A percentile compares a stretch with the other conserved stretches of the same genome.
Conservation (phyloP, 2,888 invertebrate species). For the Endotricha flammealis region DNA sequence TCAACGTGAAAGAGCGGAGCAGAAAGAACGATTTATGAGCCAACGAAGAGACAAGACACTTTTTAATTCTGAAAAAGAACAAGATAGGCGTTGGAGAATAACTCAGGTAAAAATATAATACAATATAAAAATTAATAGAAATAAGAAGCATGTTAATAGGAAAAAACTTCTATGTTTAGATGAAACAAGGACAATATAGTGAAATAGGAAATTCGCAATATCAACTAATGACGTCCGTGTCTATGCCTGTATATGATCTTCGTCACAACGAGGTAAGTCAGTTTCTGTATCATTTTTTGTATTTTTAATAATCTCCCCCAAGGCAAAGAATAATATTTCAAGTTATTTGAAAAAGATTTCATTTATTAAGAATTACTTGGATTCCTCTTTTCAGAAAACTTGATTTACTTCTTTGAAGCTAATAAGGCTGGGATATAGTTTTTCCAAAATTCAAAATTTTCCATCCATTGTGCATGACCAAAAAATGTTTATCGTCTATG, state of each 20-base stretch:
- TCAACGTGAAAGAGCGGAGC: slow-evolving; percentile 87
- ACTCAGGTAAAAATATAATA: slow-evolving; percentile 49
- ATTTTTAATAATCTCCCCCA: slow-evolving; percentile 24
- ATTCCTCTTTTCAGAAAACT: slow-evolving; percentile 27
- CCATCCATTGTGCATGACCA: slow-evolving; percentile 50
- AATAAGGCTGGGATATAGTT: slow-evolving; percentile 27
- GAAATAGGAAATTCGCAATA: slow-evolving; percentile 81
- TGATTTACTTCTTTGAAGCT: slow-evolving; percentile 26
- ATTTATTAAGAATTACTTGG: slow-evolving; percentile 7
- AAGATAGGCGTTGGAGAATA: slow-evolving; percentile 78
- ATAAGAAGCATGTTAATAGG: no score
- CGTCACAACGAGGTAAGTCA: slow-evolving; percentile 88
- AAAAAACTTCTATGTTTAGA: no score
- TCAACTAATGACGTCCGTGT: slow-evolving; percentile 94
- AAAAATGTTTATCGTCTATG: slow-evolving; percentile 37
- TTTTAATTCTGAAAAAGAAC: slow-evolving; percentile 81
- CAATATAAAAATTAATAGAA: no score
- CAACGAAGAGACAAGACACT: slow-evolving; percentile 79
- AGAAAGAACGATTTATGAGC: slow-evolving; percentile 85
- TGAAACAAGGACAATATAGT: slow-evolving; percentile 80
- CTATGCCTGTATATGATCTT: slow-evolving; percentile 94
- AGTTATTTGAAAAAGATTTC: slow-evolving; percentile 26
- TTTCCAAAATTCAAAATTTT: slow-evolving; percentile 46
- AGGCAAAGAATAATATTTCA: slow-evolving; percentile 15
- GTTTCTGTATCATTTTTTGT: slow-evolving; percentile 16